Percentiles rank a stretch among this genome's conserved stretches.
phyloP scores from a whole-genome alignment of 2,797 vertebrate species.

The Micrastur ruficollis region DNA sequence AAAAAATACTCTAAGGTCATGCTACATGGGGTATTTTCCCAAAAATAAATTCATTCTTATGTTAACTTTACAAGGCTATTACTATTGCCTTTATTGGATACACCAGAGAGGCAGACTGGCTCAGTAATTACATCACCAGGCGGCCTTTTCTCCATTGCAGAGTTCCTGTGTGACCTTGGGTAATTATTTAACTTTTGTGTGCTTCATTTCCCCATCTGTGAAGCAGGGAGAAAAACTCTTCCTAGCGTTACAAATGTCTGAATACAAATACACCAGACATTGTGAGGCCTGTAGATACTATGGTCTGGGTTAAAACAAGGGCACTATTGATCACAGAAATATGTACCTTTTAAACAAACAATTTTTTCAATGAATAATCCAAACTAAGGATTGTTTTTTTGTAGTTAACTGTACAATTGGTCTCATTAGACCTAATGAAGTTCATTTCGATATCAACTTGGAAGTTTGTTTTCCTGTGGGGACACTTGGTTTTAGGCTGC shows the following conservation, averaged over 20 bases:
- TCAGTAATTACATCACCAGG: background rate
- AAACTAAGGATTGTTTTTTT: background rate
- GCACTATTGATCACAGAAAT: background rate
- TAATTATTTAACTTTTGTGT: background rate
- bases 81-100: background rate
- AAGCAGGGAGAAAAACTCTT: background rate
- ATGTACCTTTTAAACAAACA: background rate
- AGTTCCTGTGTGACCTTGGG: background rate
- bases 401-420: background rate
- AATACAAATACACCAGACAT: background rate
- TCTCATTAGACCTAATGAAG: background rate
- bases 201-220: background rate
- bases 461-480: background rate
- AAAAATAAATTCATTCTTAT: background rate
- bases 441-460: background rate
- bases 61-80: background rate
- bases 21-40: background rate
- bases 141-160: background rate
- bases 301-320: background rate
- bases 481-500: background rate
- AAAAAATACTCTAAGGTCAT: background rate
- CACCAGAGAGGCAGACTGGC: background rate
- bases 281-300: background rate
- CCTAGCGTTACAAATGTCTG: background rate
- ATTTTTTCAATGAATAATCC: background rate